A percentile compares a stretch with the other conserved stretches of the same genome.
Conservation (phyloP, 2,888 invertebrate genomes). For the Lumbricus terrestris region DNA sequence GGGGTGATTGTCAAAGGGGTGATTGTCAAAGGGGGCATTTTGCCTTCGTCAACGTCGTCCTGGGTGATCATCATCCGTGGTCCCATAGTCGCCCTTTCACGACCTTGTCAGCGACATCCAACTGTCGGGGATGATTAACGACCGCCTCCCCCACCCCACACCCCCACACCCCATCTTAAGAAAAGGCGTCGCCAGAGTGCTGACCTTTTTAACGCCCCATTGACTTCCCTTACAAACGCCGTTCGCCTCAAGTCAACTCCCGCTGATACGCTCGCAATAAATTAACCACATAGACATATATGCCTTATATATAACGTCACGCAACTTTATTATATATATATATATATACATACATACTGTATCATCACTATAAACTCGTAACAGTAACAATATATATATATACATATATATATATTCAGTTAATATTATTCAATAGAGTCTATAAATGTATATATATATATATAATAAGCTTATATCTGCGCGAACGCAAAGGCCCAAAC, state of each 20-base stretch:
- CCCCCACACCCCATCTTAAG: no score
- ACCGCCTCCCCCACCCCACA: not conserved
- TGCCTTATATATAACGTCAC: not conserved
- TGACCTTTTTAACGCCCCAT: not conserved
- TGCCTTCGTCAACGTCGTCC: not conserved
- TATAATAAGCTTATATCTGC: no score
- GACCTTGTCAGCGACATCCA: not conserved
- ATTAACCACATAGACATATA: not conserved
- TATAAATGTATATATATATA: no score
- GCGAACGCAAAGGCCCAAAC: no score
- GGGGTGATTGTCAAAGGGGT: not conserved
- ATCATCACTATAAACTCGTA: no score
- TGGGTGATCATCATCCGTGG: not conserved
- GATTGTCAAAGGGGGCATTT: not conserved
- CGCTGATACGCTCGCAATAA: not conserved
- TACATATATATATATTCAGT: not conserved
- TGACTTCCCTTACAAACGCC: not conserved
- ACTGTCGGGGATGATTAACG: not conserved
- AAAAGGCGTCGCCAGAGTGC: not conserved
- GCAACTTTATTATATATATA: no score
- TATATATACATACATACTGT: no score
- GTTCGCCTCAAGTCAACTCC: not conserved
- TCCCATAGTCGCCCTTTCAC: not conserved
- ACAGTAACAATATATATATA: not conserved
- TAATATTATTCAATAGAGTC: no score